Evolutionary conservation across 2,888 invertebrate genomes (phyloP).

Genomic region (Chouioia cunea): DNA sequence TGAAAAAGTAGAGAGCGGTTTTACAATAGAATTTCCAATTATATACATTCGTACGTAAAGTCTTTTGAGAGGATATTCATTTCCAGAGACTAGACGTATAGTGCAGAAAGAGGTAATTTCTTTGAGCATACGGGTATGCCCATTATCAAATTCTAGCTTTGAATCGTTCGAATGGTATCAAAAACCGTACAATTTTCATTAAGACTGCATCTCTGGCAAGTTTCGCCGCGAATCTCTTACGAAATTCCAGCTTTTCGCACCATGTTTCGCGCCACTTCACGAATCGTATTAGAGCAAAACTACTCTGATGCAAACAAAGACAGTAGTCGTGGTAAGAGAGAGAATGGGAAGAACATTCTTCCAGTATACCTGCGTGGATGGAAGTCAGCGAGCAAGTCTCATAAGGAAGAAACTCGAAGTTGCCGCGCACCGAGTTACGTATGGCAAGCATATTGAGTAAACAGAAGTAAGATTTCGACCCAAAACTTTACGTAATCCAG

Average conservation of each 20-base stretch:
- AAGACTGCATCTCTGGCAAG: constrained; percentile 24
- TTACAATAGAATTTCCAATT: too few relatives aligned
- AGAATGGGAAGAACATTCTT: constrained; percentile 30
- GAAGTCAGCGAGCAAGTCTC: constrained; percentile 18
- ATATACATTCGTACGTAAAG: too few relatives aligned
- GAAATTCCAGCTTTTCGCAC: constrained; percentile 22
- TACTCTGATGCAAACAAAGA: too few relatives aligned
- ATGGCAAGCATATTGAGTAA: constrained; percentile 27
- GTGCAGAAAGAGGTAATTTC: too few relatives aligned
- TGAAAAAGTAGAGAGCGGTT: too few relatives aligned
- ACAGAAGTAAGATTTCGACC: constrained; percentile 29
- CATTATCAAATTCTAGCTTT: too few relatives aligned
- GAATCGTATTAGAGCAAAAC: constrained; percentile 15
- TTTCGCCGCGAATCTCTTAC: constrained; percentile 9
- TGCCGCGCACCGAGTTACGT: background rate
- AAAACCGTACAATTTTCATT: constrained; percentile 4
- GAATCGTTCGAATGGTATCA: too few relatives aligned
- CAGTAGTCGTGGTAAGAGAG: background rate
- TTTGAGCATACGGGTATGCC: too few relatives aligned
- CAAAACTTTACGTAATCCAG: constrained; percentile 32
- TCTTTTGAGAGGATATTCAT: too few relatives aligned
- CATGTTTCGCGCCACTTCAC: constrained; percentile 14
- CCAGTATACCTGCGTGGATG: background rate
- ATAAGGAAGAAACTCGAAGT: constrained; percentile 15
- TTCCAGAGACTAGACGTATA: too few relatives aligned